A percentile compares a stretch with the other conserved stretches of the same genome.
phyloP scores from a whole-genome alignment of 2,797 vertebrate species.

The Mallotus villosus region DNA sequence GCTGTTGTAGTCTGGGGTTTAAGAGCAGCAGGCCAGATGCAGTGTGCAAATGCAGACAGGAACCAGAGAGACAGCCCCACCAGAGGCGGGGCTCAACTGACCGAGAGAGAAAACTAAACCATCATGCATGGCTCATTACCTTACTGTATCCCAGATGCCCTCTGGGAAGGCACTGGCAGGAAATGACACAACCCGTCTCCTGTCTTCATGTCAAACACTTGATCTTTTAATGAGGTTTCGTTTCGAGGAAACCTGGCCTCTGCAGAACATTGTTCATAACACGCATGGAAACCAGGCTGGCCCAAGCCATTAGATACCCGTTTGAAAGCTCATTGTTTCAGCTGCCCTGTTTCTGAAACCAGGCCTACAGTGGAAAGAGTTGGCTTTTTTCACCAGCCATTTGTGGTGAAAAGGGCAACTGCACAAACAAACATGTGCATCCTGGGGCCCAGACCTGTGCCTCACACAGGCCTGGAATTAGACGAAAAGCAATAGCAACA shows the following conservation, averaged over 20 bases:
- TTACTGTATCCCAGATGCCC: constrained; percentile 13
- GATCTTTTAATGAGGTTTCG: not conserved
- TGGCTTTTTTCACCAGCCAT: constrained; percentile 44
- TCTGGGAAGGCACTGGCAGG: constrained; percentile 9
- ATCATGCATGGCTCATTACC: not conserved
- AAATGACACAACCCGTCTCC: not conserved
- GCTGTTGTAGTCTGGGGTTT: not conserved
- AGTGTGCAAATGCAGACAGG: not conserved
- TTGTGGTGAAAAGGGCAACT: constrained; percentile 57
- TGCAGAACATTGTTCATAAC: not conserved
- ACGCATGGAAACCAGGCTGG: not conserved
- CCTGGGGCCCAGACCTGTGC: constrained; percentile 35
- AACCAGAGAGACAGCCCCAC: not conserved
- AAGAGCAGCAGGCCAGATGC: not conserved
- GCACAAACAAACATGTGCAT: constrained; percentile 65
- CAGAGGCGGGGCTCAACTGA: too few relatives aligned
- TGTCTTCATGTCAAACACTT: constrained; percentile 1
- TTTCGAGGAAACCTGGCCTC: not conserved
- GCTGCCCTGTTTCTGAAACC: not conserved
- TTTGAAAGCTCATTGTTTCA: not conserved
- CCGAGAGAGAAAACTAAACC: not conserved
- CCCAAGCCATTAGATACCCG: not conserved
- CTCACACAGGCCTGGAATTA: constrained; percentile 52
- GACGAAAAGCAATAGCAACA: constrained; percentile 46
- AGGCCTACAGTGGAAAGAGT: constrained; percentile 26